Conservation (phyloP, 2,113 vertebrate genomes). For the Alligator sinensis region DNA sequence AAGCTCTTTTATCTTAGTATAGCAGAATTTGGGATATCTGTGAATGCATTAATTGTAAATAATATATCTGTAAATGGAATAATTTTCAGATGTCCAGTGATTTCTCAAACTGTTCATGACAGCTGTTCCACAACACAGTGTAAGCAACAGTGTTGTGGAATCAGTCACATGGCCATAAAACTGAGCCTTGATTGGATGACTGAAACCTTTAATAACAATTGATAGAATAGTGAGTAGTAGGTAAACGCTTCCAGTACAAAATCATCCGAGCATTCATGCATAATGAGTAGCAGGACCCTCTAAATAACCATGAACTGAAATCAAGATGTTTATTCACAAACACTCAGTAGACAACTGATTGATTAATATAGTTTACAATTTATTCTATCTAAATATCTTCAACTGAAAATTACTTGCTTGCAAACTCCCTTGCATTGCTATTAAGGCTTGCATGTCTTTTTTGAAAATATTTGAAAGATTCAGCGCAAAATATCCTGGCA, state of each 20-base stretch:
- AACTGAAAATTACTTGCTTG: not conserved
- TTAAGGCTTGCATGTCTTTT: not conserved
- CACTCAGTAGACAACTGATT: not conserved
- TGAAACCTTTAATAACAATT: slow-evolving; percentile 44
- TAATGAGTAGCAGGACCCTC: not conserved
- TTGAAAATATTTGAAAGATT: not conserved
- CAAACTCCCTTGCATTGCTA: not conserved
- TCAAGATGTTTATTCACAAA: not conserved
- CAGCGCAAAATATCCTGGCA: not conserved
- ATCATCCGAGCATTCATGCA: not conserved
- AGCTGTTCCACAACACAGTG: not conserved
- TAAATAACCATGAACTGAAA: not conserved
- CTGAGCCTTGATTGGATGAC: not conserved
- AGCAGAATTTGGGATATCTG: too few species aligned
- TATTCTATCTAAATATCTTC: not conserved
- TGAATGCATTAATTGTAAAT: not conserved
- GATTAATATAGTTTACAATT: not conserved
- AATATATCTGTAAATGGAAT: slow-evolving; percentile 37
- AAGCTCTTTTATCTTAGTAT: too few species aligned
- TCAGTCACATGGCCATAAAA: slow-evolving; percentile 28
- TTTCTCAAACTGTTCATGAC: slow-evolving; percentile 25
- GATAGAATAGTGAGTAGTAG: not conserved
- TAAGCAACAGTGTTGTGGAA: not conserved
- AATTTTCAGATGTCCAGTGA: slow-evolving; percentile 51
- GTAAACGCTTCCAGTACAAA: not conserved